These are phyloP conservation scores for Ageneiosus marmoratus DNA, from an alignment of 2,113 vertebrate species.

Conservation along the genomic window DNA sequence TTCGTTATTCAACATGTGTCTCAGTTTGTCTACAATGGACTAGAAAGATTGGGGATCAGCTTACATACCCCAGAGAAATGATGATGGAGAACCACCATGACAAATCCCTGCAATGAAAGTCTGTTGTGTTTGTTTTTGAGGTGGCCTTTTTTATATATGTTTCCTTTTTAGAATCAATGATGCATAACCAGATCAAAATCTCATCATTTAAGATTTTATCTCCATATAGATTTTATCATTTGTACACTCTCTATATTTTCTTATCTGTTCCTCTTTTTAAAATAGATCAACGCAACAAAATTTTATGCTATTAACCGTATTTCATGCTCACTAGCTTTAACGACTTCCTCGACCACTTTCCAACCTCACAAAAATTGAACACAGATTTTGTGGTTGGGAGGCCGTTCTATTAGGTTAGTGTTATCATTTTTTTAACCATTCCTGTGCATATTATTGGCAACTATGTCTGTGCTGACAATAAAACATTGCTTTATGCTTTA, in stretches of 20 bases:
- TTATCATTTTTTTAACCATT: conserved; percentile 50
- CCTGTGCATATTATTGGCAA: conserved; percentile 44
- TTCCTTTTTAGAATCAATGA: conserved; percentile 11
- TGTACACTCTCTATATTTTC: conserved; percentile 65
- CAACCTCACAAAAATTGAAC: conserved; percentile 60
- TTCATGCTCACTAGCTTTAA: conserved; percentile 56
- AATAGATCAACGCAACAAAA: conserved; percentile 60
- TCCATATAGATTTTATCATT: conserved; percentile 72
- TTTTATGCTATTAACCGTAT: too few relatives aligned
- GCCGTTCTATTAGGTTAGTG: conserved; percentile 55
- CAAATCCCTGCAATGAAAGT: conserved; percentile 33
- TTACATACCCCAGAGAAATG: conserved; percentile 18
- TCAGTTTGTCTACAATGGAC: neutral
- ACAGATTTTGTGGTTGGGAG: conserved; percentile 56
- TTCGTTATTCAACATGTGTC: conserved; percentile 16
- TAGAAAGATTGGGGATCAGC: conserved; percentile 15
- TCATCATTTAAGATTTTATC: conserved; percentile 18
- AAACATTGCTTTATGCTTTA: neutral
- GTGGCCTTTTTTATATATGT: neutral
- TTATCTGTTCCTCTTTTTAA: conserved; percentile 55
- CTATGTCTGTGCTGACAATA: conserved; percentile 52
- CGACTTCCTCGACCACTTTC: conserved; percentile 45
- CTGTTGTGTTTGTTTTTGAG: neutral
- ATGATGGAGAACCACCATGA: conserved; percentile 6
- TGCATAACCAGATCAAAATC: neutral